Conservation (phyloP, 2,797 vertebrate species). For the Atherinosoma microstoma region DNA sequence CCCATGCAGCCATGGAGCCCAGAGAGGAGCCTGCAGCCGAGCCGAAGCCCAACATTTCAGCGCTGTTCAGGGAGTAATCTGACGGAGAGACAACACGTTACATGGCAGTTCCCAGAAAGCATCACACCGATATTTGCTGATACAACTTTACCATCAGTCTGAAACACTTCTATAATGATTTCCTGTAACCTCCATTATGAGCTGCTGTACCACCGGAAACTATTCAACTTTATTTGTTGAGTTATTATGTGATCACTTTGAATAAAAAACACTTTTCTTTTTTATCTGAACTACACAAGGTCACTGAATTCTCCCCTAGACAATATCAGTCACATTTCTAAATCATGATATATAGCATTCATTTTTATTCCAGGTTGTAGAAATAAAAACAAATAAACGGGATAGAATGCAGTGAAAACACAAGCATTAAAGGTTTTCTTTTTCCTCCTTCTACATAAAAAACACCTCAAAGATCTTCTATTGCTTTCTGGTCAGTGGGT, state of each 20-base stretch:
- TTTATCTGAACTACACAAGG: background rate
- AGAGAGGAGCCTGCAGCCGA: conserved; percentile 87
- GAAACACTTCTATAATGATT: background rate
- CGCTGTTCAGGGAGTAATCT: conserved; percentile 93
- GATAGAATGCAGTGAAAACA: background rate
- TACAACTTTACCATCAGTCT: background rate
- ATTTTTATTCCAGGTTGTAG: background rate
- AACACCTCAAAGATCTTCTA: background rate
- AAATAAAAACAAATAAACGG: background rate
- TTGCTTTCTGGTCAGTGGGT: background rate
- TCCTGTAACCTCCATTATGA: background rate
- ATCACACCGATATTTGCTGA: background rate
- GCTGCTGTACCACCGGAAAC: conserved; percentile 3
- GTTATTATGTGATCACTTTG: background rate
- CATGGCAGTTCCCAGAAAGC: background rate
- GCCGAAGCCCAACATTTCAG: conserved; percentile 90
- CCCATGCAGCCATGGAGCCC: conserved; percentile 91
- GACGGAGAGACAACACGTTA: conserved; percentile 18
- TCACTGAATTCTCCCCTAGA: background rate
- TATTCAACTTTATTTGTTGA: background rate
- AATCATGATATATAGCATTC: background rate
- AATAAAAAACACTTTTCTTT: too few relatives aligned
- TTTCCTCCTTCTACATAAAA: background rate
- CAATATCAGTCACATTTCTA: background rate
- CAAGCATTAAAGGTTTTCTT: background rate